phyloP scores from a whole-genome alignment of 2,888 invertebrate genomes.

The Cerastoderma edule region DNA sequence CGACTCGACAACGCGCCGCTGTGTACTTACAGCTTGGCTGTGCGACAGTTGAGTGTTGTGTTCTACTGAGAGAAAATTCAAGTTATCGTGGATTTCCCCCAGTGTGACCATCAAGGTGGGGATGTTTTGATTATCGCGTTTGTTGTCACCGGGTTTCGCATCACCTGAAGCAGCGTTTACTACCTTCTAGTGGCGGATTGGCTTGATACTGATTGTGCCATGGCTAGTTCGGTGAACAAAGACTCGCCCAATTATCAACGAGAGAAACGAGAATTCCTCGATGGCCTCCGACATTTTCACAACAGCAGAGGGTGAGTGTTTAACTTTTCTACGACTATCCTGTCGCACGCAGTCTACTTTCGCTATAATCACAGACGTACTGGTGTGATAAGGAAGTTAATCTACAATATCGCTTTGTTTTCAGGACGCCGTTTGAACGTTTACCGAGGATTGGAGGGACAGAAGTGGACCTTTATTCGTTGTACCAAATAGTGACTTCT shows the following conservation, averaged over 20 bases:
- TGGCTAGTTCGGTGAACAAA: slow-evolving; percentile 88
- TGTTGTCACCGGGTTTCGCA: slow-evolving; percentile 65
- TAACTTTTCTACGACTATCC: slow-evolving; percentile 14
- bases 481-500: slow-evolving; percentile 95
- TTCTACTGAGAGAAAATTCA: slow-evolving; percentile 67
- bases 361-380: background rate
- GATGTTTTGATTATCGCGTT: slow-evolving; percentile 68
- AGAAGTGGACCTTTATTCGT: slow-evolving; percentile 95
- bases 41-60: slow-evolving; percentile 62
- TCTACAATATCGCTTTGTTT: slow-evolving; percentile 66
- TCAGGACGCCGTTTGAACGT: slow-evolving; percentile 89
- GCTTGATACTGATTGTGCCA: slow-evolving; percentile 71
- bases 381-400: background rate
- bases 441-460: slow-evolving; percentile 93
- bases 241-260: slow-evolving; percentile 90
- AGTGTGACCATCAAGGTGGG: slow-evolving; percentile 69
- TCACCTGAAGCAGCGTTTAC: slow-evolving; percentile 60
- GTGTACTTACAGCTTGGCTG: slow-evolving; percentile 50
- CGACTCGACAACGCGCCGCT: slow-evolving; percentile 43
- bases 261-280: slow-evolving; percentile 91
- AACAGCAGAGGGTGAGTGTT: slow-evolving; percentile 93
- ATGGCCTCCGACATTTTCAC: slow-evolving; percentile 95
- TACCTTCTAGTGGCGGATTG: slow-evolving; percentile 32
- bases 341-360: background rate
- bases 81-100: slow-evolving; percentile 72